phyloP scores from a whole-genome alignment of 92 coral and sea anemone species.

The Actinernus sp. region DNA sequence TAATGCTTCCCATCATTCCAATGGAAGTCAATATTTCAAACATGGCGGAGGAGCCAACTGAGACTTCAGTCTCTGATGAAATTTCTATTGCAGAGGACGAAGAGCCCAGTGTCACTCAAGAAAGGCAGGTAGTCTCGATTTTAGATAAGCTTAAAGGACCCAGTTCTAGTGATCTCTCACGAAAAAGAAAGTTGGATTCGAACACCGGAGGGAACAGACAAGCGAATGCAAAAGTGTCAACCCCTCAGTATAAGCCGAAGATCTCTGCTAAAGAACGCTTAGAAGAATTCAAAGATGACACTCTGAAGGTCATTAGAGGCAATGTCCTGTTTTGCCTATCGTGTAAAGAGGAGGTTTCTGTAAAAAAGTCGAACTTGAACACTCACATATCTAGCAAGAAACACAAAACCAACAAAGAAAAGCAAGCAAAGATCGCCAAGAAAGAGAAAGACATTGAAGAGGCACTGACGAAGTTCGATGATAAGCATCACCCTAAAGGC shows the following conservation, averaged over 20 bases:
- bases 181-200: constrained; percentile 12
- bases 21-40: constrained; percentile 3
- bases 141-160: constrained; percentile 21
- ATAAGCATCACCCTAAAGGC: constrained; percentile 45
- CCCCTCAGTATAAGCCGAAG: constrained; percentile 3
- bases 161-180: no score
- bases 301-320: no score
- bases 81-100: constrained; percentile 14
- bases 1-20: constrained; percentile 22
- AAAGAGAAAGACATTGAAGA: constrained; percentile 32
- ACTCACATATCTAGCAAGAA: constrained; percentile 37
- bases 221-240: constrained; percentile 2
- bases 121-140: constrained; percentile 19
- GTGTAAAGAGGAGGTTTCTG: constrained; percentile 29
- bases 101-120: constrained; percentile 19
- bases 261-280: constrained; percentile 2
- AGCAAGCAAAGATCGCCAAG: constrained; percentile 3
- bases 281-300: constrained; percentile 1
- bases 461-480: constrained; percentile 27
- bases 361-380: constrained; percentile 19
- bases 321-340: constrained; percentile 28
- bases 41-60: no score
- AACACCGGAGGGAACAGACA: constrained; percentile 6
- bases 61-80: constrained; percentile 13
- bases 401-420: constrained; percentile 30